Evolutionary conservation across 2,797 vertebrate genomes (phyloP), one percentile per base, ranked within the genome.

Genomic region (Pangasius larnaudii): DNA sequence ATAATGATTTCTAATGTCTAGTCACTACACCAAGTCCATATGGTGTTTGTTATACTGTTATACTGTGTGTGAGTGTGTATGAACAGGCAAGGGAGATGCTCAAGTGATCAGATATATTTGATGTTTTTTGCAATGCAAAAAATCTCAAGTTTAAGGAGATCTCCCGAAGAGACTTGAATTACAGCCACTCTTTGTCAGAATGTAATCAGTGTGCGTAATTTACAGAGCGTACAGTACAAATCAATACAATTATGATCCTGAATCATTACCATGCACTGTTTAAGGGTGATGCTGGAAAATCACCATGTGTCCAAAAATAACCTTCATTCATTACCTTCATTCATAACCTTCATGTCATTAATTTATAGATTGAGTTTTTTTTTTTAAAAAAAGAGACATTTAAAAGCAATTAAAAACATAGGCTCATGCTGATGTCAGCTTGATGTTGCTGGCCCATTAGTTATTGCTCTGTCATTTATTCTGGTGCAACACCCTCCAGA

Each of bases 381-480:
- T 3, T 69, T 65, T 6, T 13, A 24, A 46, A 42, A 36, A 24
- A 46, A 42, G 19, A 9, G 3, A 6, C 11, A 1, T 53, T 33
- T 4, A 18, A 24, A 59, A 22, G 78, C 58, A 11, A 18, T 42
- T 30, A 5, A 36, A 58, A 80, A 75, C 19, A 14, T 2, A 16
- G 46, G 9, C 63, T 49, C 27, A 67, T 16, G 75, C 71, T 85
- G 84, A 80, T 89, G 86, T 75, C 67, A 42, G 46, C 63, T 81
- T 42, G 9, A 69, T 39, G 24, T 53, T 53, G 33, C 27, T 24
- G 8, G 49, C 46, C 69, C n/a, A 87, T 88, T 86, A 74, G 78
- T 89, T 83, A 74, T 65, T 83, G 86, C 53, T 46, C 36, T 39
- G 81, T 84, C 65, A 59, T 72, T 86, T 72, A 42, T 85, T 75